Evolutionary conservation across 2,113 vertebrate species (phyloP), one percentile per base, ranked within the genome.

Genomic region (Indri indri): DNA sequence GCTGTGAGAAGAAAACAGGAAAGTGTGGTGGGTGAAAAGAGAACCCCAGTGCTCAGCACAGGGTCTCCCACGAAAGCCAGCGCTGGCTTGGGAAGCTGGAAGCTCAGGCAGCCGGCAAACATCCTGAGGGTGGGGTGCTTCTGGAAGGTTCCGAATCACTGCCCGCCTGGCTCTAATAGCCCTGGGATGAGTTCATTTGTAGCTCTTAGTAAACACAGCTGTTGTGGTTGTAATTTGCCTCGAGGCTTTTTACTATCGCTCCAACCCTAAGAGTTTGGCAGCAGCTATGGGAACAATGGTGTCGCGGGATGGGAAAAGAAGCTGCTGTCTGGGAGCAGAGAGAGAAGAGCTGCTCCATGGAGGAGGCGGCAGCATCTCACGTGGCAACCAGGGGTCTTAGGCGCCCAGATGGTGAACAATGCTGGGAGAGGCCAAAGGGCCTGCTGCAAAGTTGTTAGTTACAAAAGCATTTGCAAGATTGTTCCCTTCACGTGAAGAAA

Each of bases 121-220:
- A 65, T 96, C 61, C 92, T 81, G 30, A 91, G 88, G 91, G 94
- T 22, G 85, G 82, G 17, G 74, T 68, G 42, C 59, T 91, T 94
- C 82, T 93, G 57, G 83, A 91, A 95, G 89, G 86, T 90, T 94
- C 95, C 7, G 1, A 84, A 68, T 71, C 54, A 8, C 79, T 37
- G 81, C 63, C 85, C 74, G 80, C 37, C 50, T 22, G 20, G 20
- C 71, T 88, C 76, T 71, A 34, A 52, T 84, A 84, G 76, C 0
- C 1, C 89, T 95, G 83, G 52, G 89, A 96, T 83, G 87, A 94
- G 83, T 96, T 98, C 95, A 93, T 96, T 86, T 74, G 57, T 93
- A 54, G 89, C 95, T 94, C 85, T 97, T 93, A 93, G 97, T 97
- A 97, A 98, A 98, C 97, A 98, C 97, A 98, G 97, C 97, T 98